Conservation (phyloP, 2,888 invertebrate species). For the Lasioglossum zephyrum region DNA sequence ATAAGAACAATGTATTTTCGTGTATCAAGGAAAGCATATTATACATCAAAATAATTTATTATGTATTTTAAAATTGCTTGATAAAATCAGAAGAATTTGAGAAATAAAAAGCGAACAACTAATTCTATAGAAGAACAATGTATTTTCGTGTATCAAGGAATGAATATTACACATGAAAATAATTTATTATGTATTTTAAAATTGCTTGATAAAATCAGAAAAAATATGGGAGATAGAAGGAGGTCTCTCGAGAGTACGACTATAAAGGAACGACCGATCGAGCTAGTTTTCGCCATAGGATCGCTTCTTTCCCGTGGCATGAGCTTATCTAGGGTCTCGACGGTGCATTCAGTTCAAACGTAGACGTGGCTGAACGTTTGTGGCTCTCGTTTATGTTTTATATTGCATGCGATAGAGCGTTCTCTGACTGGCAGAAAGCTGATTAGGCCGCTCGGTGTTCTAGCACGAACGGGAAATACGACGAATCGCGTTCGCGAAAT, state of each 20-base stretch:
- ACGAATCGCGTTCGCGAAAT: background rate
- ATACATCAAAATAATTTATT: too few species aligned
- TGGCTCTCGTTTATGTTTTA: conserved; percentile 52
- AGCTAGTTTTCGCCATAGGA: conserved; percentile 57
- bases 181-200: too few species aligned
- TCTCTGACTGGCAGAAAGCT: conserved; percentile 46
- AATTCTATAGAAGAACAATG: too few species aligned
- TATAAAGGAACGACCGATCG: background rate
- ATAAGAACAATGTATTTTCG: too few species aligned
- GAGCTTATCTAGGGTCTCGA: conserved; percentile 52
- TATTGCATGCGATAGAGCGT: conserved; percentile 63
- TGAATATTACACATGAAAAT: too few species aligned
- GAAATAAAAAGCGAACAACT: too few species aligned
- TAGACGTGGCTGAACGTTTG: conserved; percentile 66
- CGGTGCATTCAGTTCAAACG: conserved; percentile 41
- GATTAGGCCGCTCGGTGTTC: conserved; percentile 30
- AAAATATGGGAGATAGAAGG: background rate
- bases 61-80: too few species aligned
- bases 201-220: background rate
- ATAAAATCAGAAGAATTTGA: background rate
- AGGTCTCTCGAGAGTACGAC: background rate
- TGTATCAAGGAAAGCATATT: too few species aligned
- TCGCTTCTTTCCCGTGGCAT: conserved; percentile 63
- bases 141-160: too few species aligned
- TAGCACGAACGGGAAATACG: background rate